Evolutionary conservation across 2,888 invertebrate genomes (phyloP).

Genomic region (Troides helena): DNA sequence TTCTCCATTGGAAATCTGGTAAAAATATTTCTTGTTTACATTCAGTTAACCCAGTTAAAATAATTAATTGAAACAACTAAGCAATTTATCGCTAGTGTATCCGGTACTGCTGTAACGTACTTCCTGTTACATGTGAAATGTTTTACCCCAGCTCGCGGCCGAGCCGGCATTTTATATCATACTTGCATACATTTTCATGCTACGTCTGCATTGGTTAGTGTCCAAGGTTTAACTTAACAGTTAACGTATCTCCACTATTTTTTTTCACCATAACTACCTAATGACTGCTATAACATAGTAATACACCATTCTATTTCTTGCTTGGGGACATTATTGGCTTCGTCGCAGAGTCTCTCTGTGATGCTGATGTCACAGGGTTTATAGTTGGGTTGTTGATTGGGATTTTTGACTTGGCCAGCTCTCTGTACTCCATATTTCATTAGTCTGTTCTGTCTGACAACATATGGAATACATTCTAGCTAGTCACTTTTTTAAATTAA

Average conservation of each 20-base stretch:
- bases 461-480: too few species aligned
- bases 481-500: too few species aligned
- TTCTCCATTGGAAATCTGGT: background rate
- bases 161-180: background rate
- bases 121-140: background rate
- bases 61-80: slow-evolving; percentile 13
- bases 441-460: too few species aligned
- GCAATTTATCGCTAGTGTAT: slow-evolving; percentile 21
- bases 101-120: slow-evolving; percentile 1
- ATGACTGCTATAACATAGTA: too few species aligned
- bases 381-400: too few species aligned
- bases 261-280: too few species aligned
- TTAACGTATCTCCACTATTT: background rate
- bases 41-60: background rate
- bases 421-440: too few species aligned
- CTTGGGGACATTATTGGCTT: too few species aligned
- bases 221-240: background rate
- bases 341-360: too few species aligned
- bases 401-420: too few species aligned
- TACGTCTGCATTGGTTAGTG: background rate
- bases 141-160: background rate
- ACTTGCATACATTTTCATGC: background rate
- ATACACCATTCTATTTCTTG: too few species aligned
- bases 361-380: too few species aligned
- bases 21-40: background rate